Conservation (phyloP, 2,888 invertebrate species). For the Chironomus riparius region DNA sequence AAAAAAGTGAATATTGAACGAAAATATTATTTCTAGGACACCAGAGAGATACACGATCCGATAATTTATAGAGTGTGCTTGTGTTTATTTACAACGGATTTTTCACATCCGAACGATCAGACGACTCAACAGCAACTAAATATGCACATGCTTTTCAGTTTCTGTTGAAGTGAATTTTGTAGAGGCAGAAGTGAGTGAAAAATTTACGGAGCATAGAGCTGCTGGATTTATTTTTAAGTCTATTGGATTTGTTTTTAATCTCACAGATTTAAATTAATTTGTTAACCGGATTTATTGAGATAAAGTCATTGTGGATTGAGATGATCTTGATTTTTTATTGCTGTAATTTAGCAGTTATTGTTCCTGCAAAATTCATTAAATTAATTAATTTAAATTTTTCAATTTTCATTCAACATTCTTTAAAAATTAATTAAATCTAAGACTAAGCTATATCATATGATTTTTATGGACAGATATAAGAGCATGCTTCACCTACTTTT, state of each 20-base stretch:
- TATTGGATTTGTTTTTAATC: neutral
- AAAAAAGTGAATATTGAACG: neutral
- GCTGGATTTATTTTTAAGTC: neutral
- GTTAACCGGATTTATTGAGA: too few species aligned
- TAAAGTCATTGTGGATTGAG: too few species aligned
- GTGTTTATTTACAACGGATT: neutral
- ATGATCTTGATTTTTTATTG: neutral
- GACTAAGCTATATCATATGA: neutral
- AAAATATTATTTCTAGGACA: neutral
- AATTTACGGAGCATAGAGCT: neutral
- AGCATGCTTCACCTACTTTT: conserved; percentile 19
- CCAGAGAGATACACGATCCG: neutral
- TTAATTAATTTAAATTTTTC: neutral
- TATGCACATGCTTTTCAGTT: neutral
- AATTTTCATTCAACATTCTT: neutral
- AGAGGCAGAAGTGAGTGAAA: neutral
- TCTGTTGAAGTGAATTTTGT: neutral
- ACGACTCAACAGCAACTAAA: conserved; percentile 5
- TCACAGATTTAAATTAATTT: neutral
- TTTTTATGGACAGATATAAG: neutral
- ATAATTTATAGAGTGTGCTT: neutral
- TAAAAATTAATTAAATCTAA: neutral
- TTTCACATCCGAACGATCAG: neutral
- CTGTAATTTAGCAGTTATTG: neutral
- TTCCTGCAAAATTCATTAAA: neutral